Evolutionary conservation across 2,113 vertebrate genomes (phyloP).

Genomic region (Cervus canadensis): DNA sequence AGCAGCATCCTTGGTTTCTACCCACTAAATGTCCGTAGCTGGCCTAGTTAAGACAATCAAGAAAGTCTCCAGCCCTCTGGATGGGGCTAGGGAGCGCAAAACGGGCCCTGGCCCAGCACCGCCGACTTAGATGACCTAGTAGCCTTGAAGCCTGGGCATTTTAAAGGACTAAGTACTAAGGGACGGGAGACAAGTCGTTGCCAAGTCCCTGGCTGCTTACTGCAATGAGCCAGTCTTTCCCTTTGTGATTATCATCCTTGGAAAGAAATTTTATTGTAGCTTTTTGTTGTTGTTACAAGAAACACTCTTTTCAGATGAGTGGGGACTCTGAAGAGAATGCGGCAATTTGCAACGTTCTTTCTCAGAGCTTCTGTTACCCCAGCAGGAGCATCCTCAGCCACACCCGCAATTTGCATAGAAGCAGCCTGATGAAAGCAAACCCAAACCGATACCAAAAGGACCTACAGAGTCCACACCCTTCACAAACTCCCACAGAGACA

Average conservation of each 20-base stretch:
- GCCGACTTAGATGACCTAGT: not conserved
- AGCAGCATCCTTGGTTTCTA: not conserved
- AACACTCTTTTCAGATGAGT: not conserved
- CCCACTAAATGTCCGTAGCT: not conserved
- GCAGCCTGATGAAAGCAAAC: not conserved
- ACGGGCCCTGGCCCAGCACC: not conserved
- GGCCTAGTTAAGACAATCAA: not conserved
- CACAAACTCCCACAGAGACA: rapidly evolving
- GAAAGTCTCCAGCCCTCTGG: not conserved
- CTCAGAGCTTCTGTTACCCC: rapidly evolving
- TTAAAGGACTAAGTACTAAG: not conserved
- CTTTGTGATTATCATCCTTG: not conserved
- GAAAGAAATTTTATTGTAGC: not conserved
- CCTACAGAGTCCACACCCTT: rapidly evolving
- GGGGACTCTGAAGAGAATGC: not conserved
- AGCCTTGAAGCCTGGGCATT: not conserved
- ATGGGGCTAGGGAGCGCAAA: rapidly evolving
- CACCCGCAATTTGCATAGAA: not conserved
- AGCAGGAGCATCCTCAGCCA: not conserved
- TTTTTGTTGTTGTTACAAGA: not conserved
- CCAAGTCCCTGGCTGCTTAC: not conserved
- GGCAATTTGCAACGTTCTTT: not conserved
- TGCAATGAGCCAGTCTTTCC: not conserved
- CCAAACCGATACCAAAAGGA: rapidly evolving
- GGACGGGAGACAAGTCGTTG: not conserved